Evolutionary conservation across 2,888 invertebrate species (phyloP).

Genomic region (Epinotia demarniana): DNA sequence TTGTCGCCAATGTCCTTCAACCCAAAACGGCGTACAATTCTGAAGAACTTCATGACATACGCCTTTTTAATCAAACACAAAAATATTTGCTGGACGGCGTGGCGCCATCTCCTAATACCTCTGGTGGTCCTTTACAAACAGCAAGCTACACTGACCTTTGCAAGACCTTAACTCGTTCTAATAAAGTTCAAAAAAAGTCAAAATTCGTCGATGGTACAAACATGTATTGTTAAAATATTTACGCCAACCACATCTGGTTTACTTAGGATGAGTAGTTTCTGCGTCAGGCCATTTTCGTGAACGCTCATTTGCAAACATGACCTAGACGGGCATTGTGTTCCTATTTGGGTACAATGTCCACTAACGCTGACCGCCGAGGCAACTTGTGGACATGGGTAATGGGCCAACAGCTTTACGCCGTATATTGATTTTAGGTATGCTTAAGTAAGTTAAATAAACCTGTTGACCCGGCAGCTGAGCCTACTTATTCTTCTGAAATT

Average conservation of each 20-base stretch:
- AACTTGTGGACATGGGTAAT: slow-evolving; percentile 8
- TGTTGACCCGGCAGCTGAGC: too few relatives aligned
- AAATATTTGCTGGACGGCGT: slow-evolving; percentile 47
- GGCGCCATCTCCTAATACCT: slow-evolving; percentile 46
- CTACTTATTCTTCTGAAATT: too few relatives aligned
- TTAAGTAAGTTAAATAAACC: too few relatives aligned
- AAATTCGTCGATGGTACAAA: neutral
- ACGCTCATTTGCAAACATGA: slow-evolving; percentile 53
- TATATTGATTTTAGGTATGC: too few relatives aligned
- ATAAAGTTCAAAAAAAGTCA: neutral
- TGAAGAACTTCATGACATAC: neutral
- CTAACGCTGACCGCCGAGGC: neutral
- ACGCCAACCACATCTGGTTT: slow-evolving; percentile 62
- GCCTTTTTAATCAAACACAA: neutral
- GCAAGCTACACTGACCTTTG: neutral
- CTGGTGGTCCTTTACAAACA: slow-evolving; percentile 40
- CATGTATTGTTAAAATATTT: slow-evolving; percentile 67
- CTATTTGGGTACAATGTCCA: slow-evolving; percentile 31
- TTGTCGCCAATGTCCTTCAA: slow-evolving; percentile 27
- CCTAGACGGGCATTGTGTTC: slow-evolving; percentile 42
- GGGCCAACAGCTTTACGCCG: neutral
- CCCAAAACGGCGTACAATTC: neutral
- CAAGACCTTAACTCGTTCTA: neutral
- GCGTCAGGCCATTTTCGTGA: slow-evolving; percentile 59
- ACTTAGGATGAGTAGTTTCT: slow-evolving; percentile 70